Percentiles rank a stretch among this genome's conserved stretches.
phyloP scores from a whole-genome alignment of 2,888 invertebrate genomes.

The Scotopteryx bipunctaria region DNA sequence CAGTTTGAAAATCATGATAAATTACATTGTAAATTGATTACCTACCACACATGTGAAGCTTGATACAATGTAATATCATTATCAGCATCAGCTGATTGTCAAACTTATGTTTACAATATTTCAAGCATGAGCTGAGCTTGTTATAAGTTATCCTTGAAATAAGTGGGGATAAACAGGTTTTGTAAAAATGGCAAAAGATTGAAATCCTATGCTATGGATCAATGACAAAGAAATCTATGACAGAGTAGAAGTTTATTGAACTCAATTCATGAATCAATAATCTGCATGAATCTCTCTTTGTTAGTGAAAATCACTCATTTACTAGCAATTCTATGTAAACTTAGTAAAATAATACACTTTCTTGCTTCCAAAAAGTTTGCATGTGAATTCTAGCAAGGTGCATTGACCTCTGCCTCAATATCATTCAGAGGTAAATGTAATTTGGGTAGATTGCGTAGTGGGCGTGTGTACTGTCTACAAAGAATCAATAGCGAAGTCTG shows the following conservation, averaged over 20 bases:
- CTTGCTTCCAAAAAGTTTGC: not conserved
- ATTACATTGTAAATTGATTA: no score
- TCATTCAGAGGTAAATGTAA: slow-evolving; percentile 11
- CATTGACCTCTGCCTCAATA: slow-evolving; percentile 15
- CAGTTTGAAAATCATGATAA: not conserved
- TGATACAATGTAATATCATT: not conserved
- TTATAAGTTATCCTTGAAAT: not conserved
- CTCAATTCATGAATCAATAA: no score
- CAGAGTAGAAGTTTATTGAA: no score
- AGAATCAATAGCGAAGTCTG: slow-evolving; percentile 14
- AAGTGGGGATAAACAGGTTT: not conserved
- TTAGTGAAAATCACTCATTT: not conserved
- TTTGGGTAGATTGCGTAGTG: slow-evolving; percentile 3
- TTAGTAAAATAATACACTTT: not conserved
- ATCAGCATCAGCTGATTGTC: slow-evolving; percentile 16
- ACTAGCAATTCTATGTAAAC: not conserved
- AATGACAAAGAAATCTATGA: not conserved
- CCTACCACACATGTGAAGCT: not conserved
- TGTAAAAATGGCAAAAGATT: not conserved
- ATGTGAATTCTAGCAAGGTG: slow-evolving; percentile 8
- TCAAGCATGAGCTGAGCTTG: not conserved
- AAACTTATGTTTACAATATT: slow-evolving; percentile 10
- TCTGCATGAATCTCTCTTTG: no score
- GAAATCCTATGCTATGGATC: not conserved
- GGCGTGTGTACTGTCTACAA: slow-evolving; percentile 8